Evolutionary conservation across 1,140 invertebrate species (phyloP).

Genomic region (Fopius arisanus): DNA sequence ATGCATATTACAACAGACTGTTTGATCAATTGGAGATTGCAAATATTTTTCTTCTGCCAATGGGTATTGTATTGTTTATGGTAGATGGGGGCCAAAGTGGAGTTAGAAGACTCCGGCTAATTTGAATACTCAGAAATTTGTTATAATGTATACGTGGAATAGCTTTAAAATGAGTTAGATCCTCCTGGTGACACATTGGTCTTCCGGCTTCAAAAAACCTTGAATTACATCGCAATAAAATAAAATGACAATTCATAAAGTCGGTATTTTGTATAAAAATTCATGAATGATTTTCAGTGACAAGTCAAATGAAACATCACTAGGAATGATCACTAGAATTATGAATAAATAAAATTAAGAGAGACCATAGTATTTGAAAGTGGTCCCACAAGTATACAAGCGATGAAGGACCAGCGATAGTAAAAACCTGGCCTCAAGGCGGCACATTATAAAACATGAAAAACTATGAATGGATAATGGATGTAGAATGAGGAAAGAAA

Average conservation of each 20-base stretch:
- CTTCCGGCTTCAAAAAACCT: neutral
- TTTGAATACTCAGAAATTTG: neutral
- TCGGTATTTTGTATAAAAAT: neutral
- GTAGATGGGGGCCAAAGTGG: neutral
- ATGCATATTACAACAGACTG: neutral
- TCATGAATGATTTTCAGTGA: constrained; percentile 1
- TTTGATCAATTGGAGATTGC: neutral
- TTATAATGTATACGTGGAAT: neutral
- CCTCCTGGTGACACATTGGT: neutral
- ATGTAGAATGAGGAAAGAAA: neutral
- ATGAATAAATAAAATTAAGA: neutral
- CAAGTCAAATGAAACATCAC: neutral
- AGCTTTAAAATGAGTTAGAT: neutral
- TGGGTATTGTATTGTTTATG: neutral
- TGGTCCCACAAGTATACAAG: neutral
- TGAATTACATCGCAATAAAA: neutral
- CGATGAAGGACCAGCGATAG: constrained; percentile 1
- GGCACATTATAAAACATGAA: constrained; percentile 1
- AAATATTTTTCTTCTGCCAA: neutral
- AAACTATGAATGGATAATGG: constrained; percentile 18
- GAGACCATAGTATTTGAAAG: neutral
- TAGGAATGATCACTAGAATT: neutral
- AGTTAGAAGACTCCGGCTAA: neutral
- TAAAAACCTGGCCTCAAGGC: neutral
- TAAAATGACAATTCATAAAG: neutral